A percentile compares a stretch with the other conserved stretches of the same genome.
Evolutionary conservation across 2,797 vertebrate species (phyloP).

Genomic region (Heteromormyrus szaboi): DNA sequence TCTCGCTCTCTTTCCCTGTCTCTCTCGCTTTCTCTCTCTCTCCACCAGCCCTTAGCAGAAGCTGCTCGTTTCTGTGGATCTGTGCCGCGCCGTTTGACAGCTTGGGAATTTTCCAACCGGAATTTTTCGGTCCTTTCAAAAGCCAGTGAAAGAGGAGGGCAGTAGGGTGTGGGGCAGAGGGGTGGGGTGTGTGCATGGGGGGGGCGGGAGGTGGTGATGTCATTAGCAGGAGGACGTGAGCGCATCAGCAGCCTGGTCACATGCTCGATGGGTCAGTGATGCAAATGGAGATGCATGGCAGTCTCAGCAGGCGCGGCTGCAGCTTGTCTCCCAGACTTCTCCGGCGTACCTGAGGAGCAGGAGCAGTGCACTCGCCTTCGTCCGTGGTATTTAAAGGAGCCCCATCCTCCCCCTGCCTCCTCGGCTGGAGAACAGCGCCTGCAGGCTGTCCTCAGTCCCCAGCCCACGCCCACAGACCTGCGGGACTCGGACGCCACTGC

Average conservation of each 20-base stretch:
- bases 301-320: constrained; percentile 64
- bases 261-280: constrained; percentile 94
- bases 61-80: constrained; percentile 28
- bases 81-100: constrained; percentile 22
- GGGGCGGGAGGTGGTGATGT: constrained; percentile 71
- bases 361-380: constrained; percentile 26
- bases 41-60: constrained; percentile 39
- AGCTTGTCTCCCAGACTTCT: constrained; percentile 57
- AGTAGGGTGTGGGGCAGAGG: constrained; percentile 21
- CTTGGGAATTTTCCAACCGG: constrained; percentile 52
- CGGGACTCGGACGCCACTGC: constrained; percentile 79
- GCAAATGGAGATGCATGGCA: constrained; percentile 83
- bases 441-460: constrained; percentile 32
- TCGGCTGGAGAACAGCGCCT: constrained; percentile 24
- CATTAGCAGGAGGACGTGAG: constrained; percentile 84
- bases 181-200: constrained; percentile 55
- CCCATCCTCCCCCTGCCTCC: constrained; percentile 8
- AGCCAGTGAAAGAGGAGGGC: constrained; percentile 46
- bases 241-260: constrained; percentile 96
- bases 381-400: constrained; percentile 24
- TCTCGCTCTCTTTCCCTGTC: constrained; percentile 40
- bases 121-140: constrained; percentile 66
- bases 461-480: constrained; percentile 69
- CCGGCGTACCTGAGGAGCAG: constrained; percentile 22
- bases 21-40: constrained; percentile 39